These are phyloP conservation scores for Megalops cyprinoides DNA, from an alignment of 2,797 vertebrate genomes.

Conservation along the genomic window DNA sequence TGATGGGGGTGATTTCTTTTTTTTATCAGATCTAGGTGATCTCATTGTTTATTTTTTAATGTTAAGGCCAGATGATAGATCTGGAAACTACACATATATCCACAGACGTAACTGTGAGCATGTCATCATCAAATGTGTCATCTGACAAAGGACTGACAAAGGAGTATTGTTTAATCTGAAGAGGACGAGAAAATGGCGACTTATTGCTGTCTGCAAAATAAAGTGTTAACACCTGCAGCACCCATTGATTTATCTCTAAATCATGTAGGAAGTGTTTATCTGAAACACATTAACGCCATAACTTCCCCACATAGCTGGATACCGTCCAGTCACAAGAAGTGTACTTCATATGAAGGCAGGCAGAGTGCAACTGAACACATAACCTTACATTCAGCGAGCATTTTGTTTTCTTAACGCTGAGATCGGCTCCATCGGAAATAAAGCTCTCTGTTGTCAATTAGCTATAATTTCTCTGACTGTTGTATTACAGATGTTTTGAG, in stretches of 20 bases:
- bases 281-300: background rate
- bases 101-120: too few species aligned
- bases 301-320: background rate
- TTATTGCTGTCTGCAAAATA: background rate
- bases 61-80: too few species aligned
- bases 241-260: background rate
- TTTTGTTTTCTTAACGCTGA: background rate
- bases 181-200: background rate
- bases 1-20: too few species aligned
- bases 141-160: background rate
- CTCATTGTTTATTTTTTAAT: too few species aligned
- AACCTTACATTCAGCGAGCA: constrained; percentile 21
- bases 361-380: background rate
- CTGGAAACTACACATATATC: background rate
- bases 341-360: background rate
- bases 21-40: too few species aligned
- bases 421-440: constrained; percentile 18
- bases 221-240: constrained; percentile 1
- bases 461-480: constrained; percentile 37
- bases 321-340: background rate
- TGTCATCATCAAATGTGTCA: background rate
- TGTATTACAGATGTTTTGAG: constrained; percentile 49
- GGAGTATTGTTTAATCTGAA: constrained; percentile 14
- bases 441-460: constrained; percentile 48
- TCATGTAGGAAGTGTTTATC: background rate